These are phyloP conservation scores for Athetis lepigone DNA, from an alignment of 2,888 invertebrate species.

Conservation along the genomic window DNA sequence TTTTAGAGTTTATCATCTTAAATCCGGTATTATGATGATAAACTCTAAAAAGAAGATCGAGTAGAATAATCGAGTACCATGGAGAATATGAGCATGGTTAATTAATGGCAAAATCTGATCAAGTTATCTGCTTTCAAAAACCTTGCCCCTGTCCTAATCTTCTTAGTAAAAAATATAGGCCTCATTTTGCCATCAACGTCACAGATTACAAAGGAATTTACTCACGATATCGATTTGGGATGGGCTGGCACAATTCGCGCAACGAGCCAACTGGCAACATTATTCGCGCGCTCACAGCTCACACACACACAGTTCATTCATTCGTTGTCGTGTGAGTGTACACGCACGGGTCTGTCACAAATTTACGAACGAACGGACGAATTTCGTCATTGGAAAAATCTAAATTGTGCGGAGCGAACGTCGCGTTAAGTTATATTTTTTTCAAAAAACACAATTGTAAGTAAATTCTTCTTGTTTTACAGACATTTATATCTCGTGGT, in stretches of 20 bases:
- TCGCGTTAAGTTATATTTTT: slow-evolving; percentile 44
- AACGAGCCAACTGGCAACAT: slow-evolving; percentile 44
- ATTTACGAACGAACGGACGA: slow-evolving; percentile 28
- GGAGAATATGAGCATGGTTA: too few species aligned
- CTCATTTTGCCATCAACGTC: slow-evolving; percentile 7
- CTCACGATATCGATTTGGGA: slow-evolving; percentile 38
- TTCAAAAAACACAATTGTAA: slow-evolving; percentile 63
- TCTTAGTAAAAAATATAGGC: too few species aligned
- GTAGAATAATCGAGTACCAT: too few species aligned
- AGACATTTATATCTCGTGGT: background rate
- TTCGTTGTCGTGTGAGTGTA: slow-evolving; percentile 59
- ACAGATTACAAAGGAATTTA: slow-evolving; percentile 44
- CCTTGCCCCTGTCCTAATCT: too few species aligned
- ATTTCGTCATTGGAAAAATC: slow-evolving; percentile 57
- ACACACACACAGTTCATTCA: slow-evolving; percentile 54
- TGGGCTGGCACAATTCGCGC: slow-evolving; percentile 2
- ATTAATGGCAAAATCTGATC: too few species aligned
- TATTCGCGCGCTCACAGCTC: slow-evolving; percentile 20
- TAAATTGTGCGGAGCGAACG: slow-evolving; percentile 62
- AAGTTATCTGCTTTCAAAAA: too few species aligned
- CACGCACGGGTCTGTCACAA: slow-evolving; percentile 48
- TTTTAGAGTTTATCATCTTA: too few species aligned
- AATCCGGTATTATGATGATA: too few species aligned
- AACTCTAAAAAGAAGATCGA: too few species aligned
- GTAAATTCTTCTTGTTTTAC: slow-evolving; percentile 45